A percentile compares a stretch with the other conserved stretches of the same genome.
Conservation (phyloP, 2,888 invertebrate species). For the Xestoiulus laeticollis region DNA sequence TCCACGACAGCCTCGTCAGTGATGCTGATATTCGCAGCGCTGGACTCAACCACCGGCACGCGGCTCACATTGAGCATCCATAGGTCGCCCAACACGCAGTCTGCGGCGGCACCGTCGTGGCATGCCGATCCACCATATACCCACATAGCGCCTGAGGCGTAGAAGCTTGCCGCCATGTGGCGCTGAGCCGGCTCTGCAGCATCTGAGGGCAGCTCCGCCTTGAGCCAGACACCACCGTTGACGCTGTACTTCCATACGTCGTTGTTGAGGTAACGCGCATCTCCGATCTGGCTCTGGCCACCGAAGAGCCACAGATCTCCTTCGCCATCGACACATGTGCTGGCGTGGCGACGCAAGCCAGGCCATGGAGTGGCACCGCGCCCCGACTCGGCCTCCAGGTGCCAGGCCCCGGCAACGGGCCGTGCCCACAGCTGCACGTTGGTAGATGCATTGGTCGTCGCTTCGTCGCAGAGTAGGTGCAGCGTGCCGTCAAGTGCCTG, state of each 20-base stretch:
- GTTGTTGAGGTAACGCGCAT: slow-evolving; percentile 47
- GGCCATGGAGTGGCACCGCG: slow-evolving; percentile 42
- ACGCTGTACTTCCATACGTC: slow-evolving; percentile 44
- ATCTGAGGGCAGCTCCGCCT: slow-evolving; percentile 24
- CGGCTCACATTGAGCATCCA: slow-evolving; percentile 41
- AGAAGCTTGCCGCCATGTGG: slow-evolving; percentile 35
- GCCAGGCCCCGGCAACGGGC: not conserved
- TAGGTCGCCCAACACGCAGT: slow-evolving; percentile 46
- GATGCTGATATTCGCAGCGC: no score
- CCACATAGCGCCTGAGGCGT: slow-evolving; percentile 2
- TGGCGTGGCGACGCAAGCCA: slow-evolving; percentile 33
- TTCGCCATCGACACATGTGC: slow-evolving; percentile 35
- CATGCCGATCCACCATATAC: slow-evolving; percentile 48
- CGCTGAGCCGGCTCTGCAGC: slow-evolving; percentile 40
- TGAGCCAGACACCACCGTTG: slow-evolving; percentile 13
- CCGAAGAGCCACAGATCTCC: slow-evolving; percentile 51
- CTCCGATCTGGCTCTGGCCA: slow-evolving; percentile 47
- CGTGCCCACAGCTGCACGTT: slow-evolving; percentile 48
- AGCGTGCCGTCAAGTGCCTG: not conserved
- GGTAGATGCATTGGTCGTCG: no score
- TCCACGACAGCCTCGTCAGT: no score
- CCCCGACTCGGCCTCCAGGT: slow-evolving; percentile 32
- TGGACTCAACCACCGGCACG: no score
- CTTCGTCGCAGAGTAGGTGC: slow-evolving; percentile 40
- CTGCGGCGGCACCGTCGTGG: not conserved